These are phyloP conservation scores for Watsonalla cultraria DNA, from an alignment of 2,888 invertebrate genomes.

Conservation along the genomic window DNA sequence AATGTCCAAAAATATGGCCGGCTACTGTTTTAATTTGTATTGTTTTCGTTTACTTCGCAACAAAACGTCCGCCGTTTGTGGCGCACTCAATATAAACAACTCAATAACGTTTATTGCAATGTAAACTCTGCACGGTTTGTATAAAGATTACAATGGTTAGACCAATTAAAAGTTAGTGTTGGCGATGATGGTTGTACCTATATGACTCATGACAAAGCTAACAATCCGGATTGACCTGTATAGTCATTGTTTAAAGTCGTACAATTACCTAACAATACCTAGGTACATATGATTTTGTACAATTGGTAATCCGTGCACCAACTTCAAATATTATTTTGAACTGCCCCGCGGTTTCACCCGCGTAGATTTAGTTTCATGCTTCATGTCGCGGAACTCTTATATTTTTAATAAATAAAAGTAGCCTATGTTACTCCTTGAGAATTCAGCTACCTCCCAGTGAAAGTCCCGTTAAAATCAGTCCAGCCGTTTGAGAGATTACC, in stretches of 20 bases:
- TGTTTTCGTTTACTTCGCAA: constrained; percentile 30
- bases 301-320: neutral
- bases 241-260: constrained; percentile 9
- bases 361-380: no score
- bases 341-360: no score
- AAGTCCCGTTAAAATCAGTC: no score
- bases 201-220: constrained; percentile 24
- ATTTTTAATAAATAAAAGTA: no score
- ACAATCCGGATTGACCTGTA: constrained; percentile 6
- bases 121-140: neutral
- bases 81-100: constrained; percentile 11
- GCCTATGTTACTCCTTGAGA: no score
- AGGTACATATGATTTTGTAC: neutral
- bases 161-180: neutral
- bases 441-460: no score
- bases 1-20: neutral
- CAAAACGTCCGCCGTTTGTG: constrained; percentile 17
- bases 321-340: no score
- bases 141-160: neutral
- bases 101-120: neutral
- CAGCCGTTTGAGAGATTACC: no score
- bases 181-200: neutral
- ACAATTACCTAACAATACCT: neutral
- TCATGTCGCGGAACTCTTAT: no score
- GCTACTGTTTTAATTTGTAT: constrained; percentile 32